Percentiles rank a stretch among this genome's conserved stretches.
Evolutionary conservation across 2,888 invertebrate species (phyloP).

Genomic region (Eutolmus rufibarbis): DNA sequence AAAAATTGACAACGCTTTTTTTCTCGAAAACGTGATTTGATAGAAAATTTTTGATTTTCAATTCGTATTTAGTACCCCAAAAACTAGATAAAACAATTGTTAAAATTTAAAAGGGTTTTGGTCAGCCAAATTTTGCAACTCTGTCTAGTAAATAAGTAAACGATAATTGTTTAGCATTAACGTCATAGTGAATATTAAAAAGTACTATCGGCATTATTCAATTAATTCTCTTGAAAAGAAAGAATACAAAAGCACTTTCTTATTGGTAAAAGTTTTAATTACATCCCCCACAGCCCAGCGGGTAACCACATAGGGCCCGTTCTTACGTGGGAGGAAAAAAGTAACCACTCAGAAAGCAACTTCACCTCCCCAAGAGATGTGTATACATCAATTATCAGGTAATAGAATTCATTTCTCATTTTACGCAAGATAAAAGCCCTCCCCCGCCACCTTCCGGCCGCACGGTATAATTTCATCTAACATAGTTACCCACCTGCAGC

Average conservation of each 20-base stretch:
- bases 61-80: too few species aligned
- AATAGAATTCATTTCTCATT: conserved; percentile 45
- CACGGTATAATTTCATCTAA: conserved; percentile 6
- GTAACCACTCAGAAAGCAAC: background rate
- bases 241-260: background rate
- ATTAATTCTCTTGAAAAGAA: background rate
- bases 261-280: background rate
- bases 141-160: too few species aligned
- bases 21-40: too few species aligned
- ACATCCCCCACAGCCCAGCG: background rate
- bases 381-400: conserved; percentile 16
- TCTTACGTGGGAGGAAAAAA: background rate
- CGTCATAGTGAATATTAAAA: too few species aligned
- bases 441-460: conserved; percentile 22
- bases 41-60: too few species aligned
- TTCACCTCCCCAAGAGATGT: background rate
- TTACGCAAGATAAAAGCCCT: conserved; percentile 45
- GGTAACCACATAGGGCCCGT: background rate
- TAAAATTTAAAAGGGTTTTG: too few species aligned
- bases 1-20: too few species aligned
- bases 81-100: too few species aligned
- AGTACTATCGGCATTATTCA: background rate
- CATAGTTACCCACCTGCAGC: conserved; percentile 1
- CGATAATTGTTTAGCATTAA: too few species aligned
- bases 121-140: too few species aligned